These are phyloP conservation scores for Cichladusa arquata DNA, from an alignment of 2,113 vertebrate genomes.

Conservation along the genomic window DNA sequence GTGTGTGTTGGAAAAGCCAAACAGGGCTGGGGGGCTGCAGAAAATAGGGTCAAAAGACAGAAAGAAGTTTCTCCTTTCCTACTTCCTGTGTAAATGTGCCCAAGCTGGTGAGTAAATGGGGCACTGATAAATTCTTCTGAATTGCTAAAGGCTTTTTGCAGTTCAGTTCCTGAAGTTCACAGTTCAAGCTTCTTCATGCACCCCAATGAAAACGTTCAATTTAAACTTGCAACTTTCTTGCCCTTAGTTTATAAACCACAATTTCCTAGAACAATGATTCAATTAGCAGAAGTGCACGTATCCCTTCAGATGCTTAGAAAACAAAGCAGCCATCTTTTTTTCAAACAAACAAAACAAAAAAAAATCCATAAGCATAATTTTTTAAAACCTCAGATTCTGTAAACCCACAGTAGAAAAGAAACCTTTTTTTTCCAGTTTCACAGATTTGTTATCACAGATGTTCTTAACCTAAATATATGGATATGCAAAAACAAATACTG, in stretches of 20 bases:
- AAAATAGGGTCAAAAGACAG: conserved; percentile 2
- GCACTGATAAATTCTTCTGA: not conserved
- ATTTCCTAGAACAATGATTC: conserved; percentile 48
- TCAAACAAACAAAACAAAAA: not conserved
- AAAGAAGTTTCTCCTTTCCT: not conserved
- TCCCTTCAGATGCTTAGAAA: conserved; percentile 6
- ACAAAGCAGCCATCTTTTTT: not conserved
- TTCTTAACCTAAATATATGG: conserved; percentile 57
- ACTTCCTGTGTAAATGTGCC: not conserved
- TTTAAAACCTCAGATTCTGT: not conserved
- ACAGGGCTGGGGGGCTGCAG: not conserved
- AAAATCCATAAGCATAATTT: not conserved
- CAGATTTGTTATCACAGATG: conserved; percentile 60
- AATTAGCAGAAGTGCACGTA: conserved; percentile 44
- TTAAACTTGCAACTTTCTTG: not conserved
- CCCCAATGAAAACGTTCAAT: not conserved
- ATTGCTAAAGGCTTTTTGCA: not conserved
- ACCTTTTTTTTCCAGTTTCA: not conserved
- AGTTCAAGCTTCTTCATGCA: not conserved
- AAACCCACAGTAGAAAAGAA: not conserved
- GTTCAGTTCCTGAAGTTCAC: not conserved
- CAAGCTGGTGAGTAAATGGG: not conserved
- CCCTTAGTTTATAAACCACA: conserved; percentile 27
- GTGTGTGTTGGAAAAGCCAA: not conserved
- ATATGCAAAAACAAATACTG: conserved; percentile 34